Percentiles rank a stretch among this genome's conserved stretches.
Evolutionary conservation across 2,113 vertebrate genomes (phyloP).

Genomic region (Ctenodactylus gundi): DNA sequence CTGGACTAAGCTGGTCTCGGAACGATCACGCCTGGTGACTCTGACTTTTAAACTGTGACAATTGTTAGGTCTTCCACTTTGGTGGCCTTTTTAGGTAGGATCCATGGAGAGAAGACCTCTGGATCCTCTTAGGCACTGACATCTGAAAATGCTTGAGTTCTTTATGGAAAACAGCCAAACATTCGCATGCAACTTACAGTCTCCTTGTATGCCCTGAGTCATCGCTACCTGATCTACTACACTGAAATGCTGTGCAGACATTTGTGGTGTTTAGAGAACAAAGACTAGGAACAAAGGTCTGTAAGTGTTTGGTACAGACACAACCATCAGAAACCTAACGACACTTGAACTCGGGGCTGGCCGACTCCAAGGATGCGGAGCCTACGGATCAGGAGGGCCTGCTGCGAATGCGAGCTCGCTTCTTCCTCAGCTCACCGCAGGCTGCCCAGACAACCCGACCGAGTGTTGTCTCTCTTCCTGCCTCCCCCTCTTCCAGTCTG

Average conservation of each 20-base stretch:
- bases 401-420: neutral
- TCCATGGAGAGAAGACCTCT: too few relatives aligned
- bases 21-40: neutral
- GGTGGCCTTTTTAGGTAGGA: neutral
- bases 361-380: too few relatives aligned
- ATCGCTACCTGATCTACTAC: neutral
- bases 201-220: neutral
- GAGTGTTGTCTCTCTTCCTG: neutral
- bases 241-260: neutral
- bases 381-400: neutral
- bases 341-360: too few relatives aligned
- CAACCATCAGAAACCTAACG: neutral
- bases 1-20: neutral
- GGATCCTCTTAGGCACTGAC: too few relatives aligned
- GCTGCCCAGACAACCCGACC: neutral
- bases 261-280: neutral
- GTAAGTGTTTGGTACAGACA: too few relatives aligned
- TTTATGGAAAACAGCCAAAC: too few relatives aligned
- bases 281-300: neutral
- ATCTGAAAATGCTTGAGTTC: neutral
- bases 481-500: conserved; percentile 12
- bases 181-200: neutral
- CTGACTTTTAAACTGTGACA: neutral
- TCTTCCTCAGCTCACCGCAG: neutral
- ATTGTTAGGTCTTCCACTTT: neutral